Evolutionary conservation across 2,113 vertebrate genomes (phyloP).

Genomic region (Sander lucioperca): DNA sequence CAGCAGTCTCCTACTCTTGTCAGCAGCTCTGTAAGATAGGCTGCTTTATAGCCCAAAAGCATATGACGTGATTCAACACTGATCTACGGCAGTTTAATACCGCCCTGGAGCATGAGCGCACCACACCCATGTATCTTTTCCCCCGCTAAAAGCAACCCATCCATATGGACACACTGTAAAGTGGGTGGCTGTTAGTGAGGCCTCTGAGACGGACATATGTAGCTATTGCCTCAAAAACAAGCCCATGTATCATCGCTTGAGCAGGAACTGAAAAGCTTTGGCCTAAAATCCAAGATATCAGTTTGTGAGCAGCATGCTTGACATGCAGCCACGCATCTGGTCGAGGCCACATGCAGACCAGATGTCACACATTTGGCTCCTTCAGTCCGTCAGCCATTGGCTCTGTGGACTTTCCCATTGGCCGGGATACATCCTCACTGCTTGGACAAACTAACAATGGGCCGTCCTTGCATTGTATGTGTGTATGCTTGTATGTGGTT

Average conservation of each 20-base stretch:
- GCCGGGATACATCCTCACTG: slow-evolving; percentile 56
- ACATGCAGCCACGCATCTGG: slow-evolving; percentile 62
- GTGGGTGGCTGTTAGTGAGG: slow-evolving; percentile 28
- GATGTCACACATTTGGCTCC: slow-evolving; percentile 72
- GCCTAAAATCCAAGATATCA: slow-evolving; percentile 42
- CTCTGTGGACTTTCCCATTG: slow-evolving; percentile 75
- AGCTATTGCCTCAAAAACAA: slow-evolving; percentile 54
- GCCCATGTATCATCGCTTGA: slow-evolving; percentile 41
- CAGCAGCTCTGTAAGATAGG: slow-evolving; percentile 19
- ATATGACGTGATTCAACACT: slow-evolving; percentile 28
- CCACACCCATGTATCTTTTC: slow-evolving; percentile 40
- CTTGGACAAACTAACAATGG: slow-evolving; percentile 69
- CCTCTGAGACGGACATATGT: slow-evolving; percentile 23
- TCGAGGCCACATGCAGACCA: slow-evolving; percentile 68
- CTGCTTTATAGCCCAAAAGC: slow-evolving; percentile 29
- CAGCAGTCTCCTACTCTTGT: slow-evolving; percentile 3
- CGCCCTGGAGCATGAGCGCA: slow-evolving; percentile 26
- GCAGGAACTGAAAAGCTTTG: slow-evolving; percentile 18
- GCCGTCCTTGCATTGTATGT: slow-evolving; percentile 48
- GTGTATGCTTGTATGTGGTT: slow-evolving; percentile 44
- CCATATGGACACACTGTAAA: slow-evolving; percentile 23
- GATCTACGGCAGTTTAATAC: slow-evolving; percentile 35
- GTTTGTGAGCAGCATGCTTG: slow-evolving; percentile 54
- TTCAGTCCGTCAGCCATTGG: slow-evolving; percentile 53
- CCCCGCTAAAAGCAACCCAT: slow-evolving; percentile 2